These are phyloP conservation scores for Atta colombica DNA, from an alignment of 1,140 invertebrate genomes.

Conservation along the genomic window DNA sequence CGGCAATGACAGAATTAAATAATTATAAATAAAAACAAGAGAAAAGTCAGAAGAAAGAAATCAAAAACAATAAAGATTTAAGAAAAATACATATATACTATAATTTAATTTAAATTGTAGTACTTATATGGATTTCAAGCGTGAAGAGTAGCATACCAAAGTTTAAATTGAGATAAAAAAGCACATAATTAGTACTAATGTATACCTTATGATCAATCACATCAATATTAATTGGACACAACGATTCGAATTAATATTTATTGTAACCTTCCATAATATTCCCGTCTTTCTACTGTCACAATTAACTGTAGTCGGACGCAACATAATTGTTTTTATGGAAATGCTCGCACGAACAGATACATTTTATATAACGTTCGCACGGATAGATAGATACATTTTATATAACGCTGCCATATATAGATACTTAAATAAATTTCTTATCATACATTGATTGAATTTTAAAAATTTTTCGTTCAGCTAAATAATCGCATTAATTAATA, in stretches of 20 bases:
- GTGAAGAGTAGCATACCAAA: too few relatives aligned
- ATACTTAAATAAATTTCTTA: slow-evolving; percentile 16
- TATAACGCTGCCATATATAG: background rate
- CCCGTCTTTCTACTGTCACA: slow-evolving; percentile 5
- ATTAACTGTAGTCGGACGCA: background rate
- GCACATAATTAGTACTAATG: background rate
- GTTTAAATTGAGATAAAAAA: too few relatives aligned
- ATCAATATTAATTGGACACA: background rate
- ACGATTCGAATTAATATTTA: slow-evolving; percentile 24
- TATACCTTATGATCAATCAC: background rate
- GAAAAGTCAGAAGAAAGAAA: too few relatives aligned
- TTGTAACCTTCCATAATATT: slow-evolving; percentile 20
- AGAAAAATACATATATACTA: too few relatives aligned
- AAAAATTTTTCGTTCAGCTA: background rate
- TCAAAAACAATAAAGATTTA: too few relatives aligned
- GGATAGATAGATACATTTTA: slow-evolving; percentile 14
- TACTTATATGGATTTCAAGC: too few relatives aligned
- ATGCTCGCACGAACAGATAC: background rate
- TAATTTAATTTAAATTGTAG: too few relatives aligned
- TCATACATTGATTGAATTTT: background rate
- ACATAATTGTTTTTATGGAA: slow-evolving; percentile 5
- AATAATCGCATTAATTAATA: background rate
- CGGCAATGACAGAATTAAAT: too few relatives aligned
- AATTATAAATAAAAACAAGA: too few relatives aligned
- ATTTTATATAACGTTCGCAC: too few relatives aligned